phyloP scores from a whole-genome alignment of 2,113 vertebrate species.

The Zosterops borbonicus region DNA sequence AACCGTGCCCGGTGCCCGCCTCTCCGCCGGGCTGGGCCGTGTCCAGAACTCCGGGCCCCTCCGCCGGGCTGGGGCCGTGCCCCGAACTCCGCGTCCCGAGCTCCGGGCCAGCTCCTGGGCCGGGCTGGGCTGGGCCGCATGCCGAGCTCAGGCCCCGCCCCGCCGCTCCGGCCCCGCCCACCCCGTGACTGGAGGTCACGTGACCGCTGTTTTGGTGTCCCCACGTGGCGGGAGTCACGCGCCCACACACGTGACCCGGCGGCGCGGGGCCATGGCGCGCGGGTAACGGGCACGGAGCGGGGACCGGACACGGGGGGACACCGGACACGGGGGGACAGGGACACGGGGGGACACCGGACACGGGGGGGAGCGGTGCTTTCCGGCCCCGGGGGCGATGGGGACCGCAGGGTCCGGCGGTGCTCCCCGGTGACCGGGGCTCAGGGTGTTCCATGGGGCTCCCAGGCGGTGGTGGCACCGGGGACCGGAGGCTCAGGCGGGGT shows the following conservation, averaged over 20 bases:
- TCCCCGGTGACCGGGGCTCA: neutral
- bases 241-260: neutral
- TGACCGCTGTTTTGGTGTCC: neutral
- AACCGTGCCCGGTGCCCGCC: neutral
- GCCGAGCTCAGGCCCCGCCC: neutral
- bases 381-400: neutral
- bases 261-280: neutral
- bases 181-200: accelerated
- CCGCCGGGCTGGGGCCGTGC: too few relatives aligned
- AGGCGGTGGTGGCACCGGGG: neutral
- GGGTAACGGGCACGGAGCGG: neutral
- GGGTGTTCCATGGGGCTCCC: neutral
- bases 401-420: too few relatives aligned
- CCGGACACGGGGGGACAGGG: neutral
- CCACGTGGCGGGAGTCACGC: neutral
- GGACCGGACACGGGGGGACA: too few relatives aligned
- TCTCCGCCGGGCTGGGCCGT: accelerated
- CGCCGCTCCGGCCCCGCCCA: neutral
- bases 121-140: too few relatives aligned
- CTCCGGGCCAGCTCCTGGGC: too few relatives aligned
- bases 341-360: too few relatives aligned
- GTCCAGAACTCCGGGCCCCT: too few relatives aligned
- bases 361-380: neutral
- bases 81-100: too few relatives aligned
- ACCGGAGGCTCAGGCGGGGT: too few relatives aligned